phyloP scores from a whole-genome alignment of 2,797 vertebrate genomes.

The Podargus strigoides region DNA sequence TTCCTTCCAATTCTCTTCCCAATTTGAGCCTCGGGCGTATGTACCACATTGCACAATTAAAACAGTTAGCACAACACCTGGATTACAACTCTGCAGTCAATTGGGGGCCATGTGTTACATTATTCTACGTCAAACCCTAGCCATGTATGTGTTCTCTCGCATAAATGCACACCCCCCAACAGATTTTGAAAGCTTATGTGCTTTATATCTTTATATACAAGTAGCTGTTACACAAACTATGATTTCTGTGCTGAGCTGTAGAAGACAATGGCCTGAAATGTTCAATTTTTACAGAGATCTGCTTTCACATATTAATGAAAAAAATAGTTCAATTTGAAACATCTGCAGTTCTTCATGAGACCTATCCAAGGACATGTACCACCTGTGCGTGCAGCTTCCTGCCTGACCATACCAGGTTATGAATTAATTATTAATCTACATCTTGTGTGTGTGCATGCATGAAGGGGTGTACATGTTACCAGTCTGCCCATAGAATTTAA shows the following conservation, averaged over 20 bases:
- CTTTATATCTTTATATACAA: neutral
- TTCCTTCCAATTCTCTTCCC: conserved; percentile 7
- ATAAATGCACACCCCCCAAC: neutral
- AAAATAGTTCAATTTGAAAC: neutral
- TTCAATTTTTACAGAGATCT: neutral
- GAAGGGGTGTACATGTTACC: neutral
- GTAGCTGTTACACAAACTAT: neutral
- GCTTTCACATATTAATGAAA: neutral
- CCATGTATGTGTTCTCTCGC: neutral
- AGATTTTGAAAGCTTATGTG: neutral
- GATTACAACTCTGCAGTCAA: conserved; percentile 41
- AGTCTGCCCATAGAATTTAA: neutral
- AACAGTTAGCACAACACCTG: conserved; percentile 63
- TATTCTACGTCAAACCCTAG: neutral
- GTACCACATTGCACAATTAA: conserved; percentile 50
- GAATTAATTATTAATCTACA: neutral
- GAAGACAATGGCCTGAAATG: neutral
- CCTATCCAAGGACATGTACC: neutral
- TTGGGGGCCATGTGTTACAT: conserved; percentile 20
- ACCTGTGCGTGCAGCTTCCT: neutral
- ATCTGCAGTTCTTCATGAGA: neutral
- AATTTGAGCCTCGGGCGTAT: neutral
- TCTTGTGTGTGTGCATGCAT: neutral
- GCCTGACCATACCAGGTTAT: neutral
- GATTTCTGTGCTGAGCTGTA: neutral